Evolutionary conservation across 1,140 invertebrate genomes (phyloP), one percentile per base, ranked within the genome.

Genomic region (Sinella curviseta): DNA sequence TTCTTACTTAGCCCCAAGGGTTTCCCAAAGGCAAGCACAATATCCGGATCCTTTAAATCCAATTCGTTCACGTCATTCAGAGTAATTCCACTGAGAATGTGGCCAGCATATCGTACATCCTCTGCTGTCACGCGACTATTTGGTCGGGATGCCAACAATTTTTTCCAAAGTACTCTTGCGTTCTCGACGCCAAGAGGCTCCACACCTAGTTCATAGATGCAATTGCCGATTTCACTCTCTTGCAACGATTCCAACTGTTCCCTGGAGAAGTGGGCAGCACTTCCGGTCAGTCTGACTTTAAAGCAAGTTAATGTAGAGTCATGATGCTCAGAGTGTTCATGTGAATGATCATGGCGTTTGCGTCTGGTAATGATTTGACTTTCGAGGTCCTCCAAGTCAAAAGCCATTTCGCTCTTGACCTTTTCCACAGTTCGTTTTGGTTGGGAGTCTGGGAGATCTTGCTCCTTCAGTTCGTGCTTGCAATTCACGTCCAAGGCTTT

Each of bases 371-470:
- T 54, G 24, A 82, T 83, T 78, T 83, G 82, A 35, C 70, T 76
- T 74, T 83, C 82, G 0, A 83, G 54, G 39, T 83, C 82, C n/a
- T 79, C 65, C 3, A 83, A 31, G 33, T 83, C 81, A 35, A 83
- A 77, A 16, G 55, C 78, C 8, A 65, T 17, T 67, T 83, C 82
- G 0, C 76, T 17, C 39, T 81, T 78, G 1, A 82, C 81, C 54
- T 76, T 74, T 26, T 81, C 78, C 28, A 83, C n/a, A 1, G 39
- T 35, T 54, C 54, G 28, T 33, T 81, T 83, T 16, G 20, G 8
- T 3, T 33, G 4, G 0, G 30, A 16, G 14, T 14, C 26, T 20
- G 35, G 14, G 16, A 24, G 16, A 4, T 4, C 74, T 12, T 80
- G 28, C 26, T 34, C 76, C 16, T 75, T 77, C 17, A 78, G 30